Base-by-base conservation (phyloP, 2,888 invertebrate species). In the Drosophila silvestris region DNA sequence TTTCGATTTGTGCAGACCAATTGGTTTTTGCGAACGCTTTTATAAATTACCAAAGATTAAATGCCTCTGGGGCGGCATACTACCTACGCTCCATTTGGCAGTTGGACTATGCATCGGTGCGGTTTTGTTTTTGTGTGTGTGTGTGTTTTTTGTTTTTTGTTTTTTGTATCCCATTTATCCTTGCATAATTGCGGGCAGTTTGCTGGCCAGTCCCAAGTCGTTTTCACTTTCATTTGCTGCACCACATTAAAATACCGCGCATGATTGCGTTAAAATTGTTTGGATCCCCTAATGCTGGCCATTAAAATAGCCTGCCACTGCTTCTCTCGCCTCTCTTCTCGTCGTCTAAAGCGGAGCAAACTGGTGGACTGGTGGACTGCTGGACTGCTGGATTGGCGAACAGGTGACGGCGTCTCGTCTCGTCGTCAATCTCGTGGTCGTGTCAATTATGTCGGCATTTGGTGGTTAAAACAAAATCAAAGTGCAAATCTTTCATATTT, bases 261-360 rank as follows among this genome's bases (percentile, higher is more conserved):
- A 89, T 91, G 91, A 91, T 91, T 91, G 91, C 91, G 85, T 89
- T 91, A 83, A 86, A 91, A 91, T 91, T 91, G 83, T 89, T 85
- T 89, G 78, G 74, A 89, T 86, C 88, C 90, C 84, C 86, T 90
- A 90, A 90, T 88, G 88, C 78, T 83, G 77, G 62, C 79, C 85
- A 91, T 91, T 89, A 86, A 86, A 88, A 88, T 85, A 72, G 71
- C 41, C 41, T 32, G 10, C 44, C 22, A 26, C 32, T 19, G 1
- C 16, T 4, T 30, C 37, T 4, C 26, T 0, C n/a, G n/a, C 32
- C 39, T 19, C 30, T 41, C 32, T 32, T 16, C 9, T 16, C 33
- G 39, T n/a, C 16, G 28, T 10, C 37, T 28, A 47, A 26, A 44
- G 14, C 52, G 39, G 57, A 51, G 63, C 57, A 58, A 53, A 67